Base-by-base conservation (phyloP, 53 echinoderm and acorn worm genomes). In the Mesocentrotus franciscanus region DNA sequence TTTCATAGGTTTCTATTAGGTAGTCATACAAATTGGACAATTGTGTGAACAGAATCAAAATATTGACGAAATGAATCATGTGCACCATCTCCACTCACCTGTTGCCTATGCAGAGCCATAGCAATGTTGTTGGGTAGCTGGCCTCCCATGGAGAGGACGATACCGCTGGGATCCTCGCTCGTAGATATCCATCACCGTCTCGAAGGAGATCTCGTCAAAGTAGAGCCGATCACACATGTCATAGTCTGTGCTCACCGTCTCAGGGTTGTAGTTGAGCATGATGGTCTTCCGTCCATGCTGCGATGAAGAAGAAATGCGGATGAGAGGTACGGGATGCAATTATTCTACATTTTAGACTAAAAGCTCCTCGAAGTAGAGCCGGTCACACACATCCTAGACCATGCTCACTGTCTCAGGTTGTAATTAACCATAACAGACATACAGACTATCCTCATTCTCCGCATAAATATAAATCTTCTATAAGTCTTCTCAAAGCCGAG, bases 231-330 rank as follows among this genome's bases (percentile, higher is more conserved):
- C 98, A 64, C 99, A 99, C 99, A 99, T 97, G 95, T 99, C 99
- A 70, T 99, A 99, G 97, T 99, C 99, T 0, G 99, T 99, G 93
- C 99, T 99, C 56, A 99, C 99, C 0, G 99, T 99, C 95, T 99
- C 99, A 0, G 99, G 99, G 96, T 99, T 99, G 91, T 97, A 99
- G 96, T 99, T 99, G 22, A 99, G 96, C 99, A 99, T 99, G 95
- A 99, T 96, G 0, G 99, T 99, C 89, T 98, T 98, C 0, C 95
- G 96, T 18, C 99, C 97, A 70, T 97, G 94, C 99, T 99, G 92
- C 35, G 9, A 78, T 1, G 22, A 74, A 74, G 57, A 62, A 62
- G 30, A 58, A 57, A 60, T 4, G 71, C 13, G 9, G 61, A 61
- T 17, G 61, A 61, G 61, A 61, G 61, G 61, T 13, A 17, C 4